Conservation (phyloP, 2,113 vertebrate species). For the Passer montanus region DNA sequence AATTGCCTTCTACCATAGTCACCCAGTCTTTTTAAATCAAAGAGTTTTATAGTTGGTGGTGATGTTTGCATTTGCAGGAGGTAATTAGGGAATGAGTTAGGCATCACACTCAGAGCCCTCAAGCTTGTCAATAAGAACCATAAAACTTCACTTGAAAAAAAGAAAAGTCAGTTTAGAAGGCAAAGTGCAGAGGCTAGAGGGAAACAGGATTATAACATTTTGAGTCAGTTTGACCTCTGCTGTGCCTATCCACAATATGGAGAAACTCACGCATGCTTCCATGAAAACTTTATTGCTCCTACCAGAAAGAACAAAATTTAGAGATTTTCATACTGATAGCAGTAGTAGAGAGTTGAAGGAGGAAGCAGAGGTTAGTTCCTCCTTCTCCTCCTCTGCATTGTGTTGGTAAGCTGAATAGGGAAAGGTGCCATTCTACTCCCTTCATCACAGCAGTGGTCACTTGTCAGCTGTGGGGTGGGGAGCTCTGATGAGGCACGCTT, state of each 20-base stretch:
- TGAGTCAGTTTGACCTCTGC: neutral
- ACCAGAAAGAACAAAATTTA: neutral
- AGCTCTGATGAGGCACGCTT: neutral
- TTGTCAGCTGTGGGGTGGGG: neutral
- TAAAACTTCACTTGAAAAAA: neutral
- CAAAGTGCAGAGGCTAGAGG: neutral
- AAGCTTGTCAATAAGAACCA: constrained; percentile 39
- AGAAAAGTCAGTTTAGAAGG: neutral
- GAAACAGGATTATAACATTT: neutral
- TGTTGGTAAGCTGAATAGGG: neutral
- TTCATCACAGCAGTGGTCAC: neutral
- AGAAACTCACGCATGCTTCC: neutral
- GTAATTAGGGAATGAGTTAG: constrained; percentile 56
- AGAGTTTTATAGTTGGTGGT: constrained; percentile 52
- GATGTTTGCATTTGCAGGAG: constrained; percentile 57
- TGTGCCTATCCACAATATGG: neutral
- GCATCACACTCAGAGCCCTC: neutral
- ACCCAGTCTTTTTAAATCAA: constrained; percentile 66
- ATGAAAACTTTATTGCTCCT: neutral
- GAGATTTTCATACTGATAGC: neutral
- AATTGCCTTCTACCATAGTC: constrained; percentile 60
- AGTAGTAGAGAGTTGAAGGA: neutral
- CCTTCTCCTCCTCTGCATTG: neutral
- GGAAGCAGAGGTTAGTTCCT: neutral
- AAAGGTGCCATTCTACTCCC: neutral